Conservation (phyloP, 2,113 vertebrate species). For the Phrynosoma blainvillii region DNA sequence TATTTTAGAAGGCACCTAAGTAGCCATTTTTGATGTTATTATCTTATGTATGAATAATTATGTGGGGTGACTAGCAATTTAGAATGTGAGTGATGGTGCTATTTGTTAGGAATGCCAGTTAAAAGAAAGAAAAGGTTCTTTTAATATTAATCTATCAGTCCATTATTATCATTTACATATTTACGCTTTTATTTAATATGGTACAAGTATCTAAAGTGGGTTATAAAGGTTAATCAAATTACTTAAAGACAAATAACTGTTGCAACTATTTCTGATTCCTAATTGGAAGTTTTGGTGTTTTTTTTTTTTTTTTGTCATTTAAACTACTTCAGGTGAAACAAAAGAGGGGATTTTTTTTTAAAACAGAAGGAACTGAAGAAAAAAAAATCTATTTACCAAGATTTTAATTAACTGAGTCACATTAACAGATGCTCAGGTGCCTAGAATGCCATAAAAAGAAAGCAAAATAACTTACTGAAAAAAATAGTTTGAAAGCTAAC, state of each 20-base stretch:
- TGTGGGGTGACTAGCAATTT: neutral
- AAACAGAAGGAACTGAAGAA: conserved; percentile 7
- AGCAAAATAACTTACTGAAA: neutral
- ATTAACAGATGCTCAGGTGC: neutral
- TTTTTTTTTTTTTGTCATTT: neutral
- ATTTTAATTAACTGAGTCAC: neutral
- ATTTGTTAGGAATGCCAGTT: neutral
- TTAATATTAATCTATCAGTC: conserved; percentile 2
- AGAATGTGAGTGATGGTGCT: neutral
- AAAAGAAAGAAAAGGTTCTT: neutral
- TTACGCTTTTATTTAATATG: conserved; percentile 38
- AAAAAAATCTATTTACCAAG: neutral
- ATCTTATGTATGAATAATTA: neutral
- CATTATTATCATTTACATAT: neutral
- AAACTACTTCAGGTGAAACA: conserved; percentile 13
- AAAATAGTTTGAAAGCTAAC: neutral
- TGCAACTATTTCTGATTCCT: conserved; percentile 26
- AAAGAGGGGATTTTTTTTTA: neutral
- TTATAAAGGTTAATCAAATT: conserved; percentile 4
- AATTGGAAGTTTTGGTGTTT: neutral
- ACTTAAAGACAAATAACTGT: neutral
- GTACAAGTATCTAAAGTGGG: conserved; percentile 2
- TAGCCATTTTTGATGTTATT: neutral
- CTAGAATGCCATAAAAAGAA: neutral
- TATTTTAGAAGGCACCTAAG: neutral